A percentile compares a stretch with the other conserved stretches of the same genome.
phyloP scores from a whole-genome alignment of 2,113 vertebrate genomes.

The Vimba vimba region DNA sequence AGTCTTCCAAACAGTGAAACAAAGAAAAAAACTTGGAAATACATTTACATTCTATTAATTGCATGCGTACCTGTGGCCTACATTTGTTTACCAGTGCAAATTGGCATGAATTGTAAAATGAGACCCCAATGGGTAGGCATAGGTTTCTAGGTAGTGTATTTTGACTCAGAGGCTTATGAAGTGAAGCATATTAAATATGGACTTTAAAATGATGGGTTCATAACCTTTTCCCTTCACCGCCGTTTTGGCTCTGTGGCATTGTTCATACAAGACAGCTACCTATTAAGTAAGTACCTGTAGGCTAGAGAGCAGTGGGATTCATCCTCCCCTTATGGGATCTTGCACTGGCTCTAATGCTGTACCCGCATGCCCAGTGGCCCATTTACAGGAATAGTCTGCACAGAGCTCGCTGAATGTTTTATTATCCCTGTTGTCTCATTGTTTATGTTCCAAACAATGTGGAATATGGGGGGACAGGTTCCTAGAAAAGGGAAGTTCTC shows the following conservation, averaged over 20 bases:
- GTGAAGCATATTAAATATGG: slow-evolving; percentile 60
- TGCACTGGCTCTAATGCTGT: slow-evolving; percentile 44
- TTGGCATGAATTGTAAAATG: slow-evolving; percentile 28
- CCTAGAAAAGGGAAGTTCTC: slow-evolving; percentile 9
- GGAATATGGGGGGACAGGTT: slow-evolving; percentile 25
- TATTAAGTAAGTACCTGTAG: slow-evolving; percentile 66
- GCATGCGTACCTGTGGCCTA: neutral
- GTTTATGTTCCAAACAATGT: slow-evolving; percentile 53
- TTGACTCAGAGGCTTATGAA: slow-evolving; percentile 48
- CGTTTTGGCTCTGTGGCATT: slow-evolving; percentile 44
- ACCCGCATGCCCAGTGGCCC: slow-evolving; percentile 61
- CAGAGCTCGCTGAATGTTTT: slow-evolving; percentile 52
- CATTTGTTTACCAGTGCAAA: slow-evolving; percentile 12
- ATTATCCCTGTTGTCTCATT: slow-evolving; percentile 56
- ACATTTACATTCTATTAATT: slow-evolving; percentile 15
- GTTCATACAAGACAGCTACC: slow-evolving; percentile 61
- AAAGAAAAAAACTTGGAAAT: neutral
- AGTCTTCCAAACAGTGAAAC: neutral
- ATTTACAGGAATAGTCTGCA: slow-evolving; percentile 60
- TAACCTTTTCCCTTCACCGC: slow-evolving; percentile 50
- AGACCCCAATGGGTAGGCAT: slow-evolving; percentile 15
- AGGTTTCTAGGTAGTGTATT: slow-evolving; percentile 10
- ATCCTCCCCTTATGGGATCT: slow-evolving; percentile 53
- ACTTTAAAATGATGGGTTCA: slow-evolving; percentile 52
- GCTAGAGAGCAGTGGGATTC: slow-evolving; percentile 60